Evolutionary conservation across 2,113 vertebrate genomes (phyloP), one percentile per base, ranked within the genome.

Genomic region (Seriola aureovittata): DNA sequence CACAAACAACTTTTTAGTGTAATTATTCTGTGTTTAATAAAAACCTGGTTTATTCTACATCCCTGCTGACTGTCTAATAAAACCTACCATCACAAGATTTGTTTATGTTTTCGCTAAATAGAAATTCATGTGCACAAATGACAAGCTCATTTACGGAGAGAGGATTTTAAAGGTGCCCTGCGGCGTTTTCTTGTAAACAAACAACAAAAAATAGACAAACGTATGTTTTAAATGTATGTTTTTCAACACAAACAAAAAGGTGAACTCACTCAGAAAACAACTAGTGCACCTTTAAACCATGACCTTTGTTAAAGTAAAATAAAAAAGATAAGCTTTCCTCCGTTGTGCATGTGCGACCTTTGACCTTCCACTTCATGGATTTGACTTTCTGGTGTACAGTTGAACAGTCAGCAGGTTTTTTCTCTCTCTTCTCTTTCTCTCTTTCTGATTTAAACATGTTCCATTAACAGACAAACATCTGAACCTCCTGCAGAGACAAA

Each of bases 401-500:
- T 19, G 12, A 50, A 65, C n/a, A 66, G 16, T 25, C 13, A 4
- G 32, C 23, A 32, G 3, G 3, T 36, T 5, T 36, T 48, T 44
- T 66, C 19, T 79, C 32, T 40, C 11, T 58, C 11, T 54, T 58
- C 11, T 54, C 25, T 32, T 55, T 29, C 50, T 81, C 52, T 29
- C 29, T 29, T 29, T 29, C 74, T 50, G 60, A 40, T 63, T 66
- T 75, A 59, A 82, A 70, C 72, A 60, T 23, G n/a, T 66, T 59
- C 9, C 55, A 67, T 50, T 62, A 50, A 34, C 42, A 55, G 54
- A 67, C 42, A 62, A 71, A 69, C 23, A 76, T 80, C 62, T 23
- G 67, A 75, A 68, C 52, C 75, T 66, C 80, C 87, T 25, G 83
- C 68, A 54, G 83, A 85, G 83, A 70, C 71, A 73, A 71, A 83